phyloP scores from a whole-genome alignment of 2,888 invertebrate genomes.

The Mythimna ferrago region DNA sequence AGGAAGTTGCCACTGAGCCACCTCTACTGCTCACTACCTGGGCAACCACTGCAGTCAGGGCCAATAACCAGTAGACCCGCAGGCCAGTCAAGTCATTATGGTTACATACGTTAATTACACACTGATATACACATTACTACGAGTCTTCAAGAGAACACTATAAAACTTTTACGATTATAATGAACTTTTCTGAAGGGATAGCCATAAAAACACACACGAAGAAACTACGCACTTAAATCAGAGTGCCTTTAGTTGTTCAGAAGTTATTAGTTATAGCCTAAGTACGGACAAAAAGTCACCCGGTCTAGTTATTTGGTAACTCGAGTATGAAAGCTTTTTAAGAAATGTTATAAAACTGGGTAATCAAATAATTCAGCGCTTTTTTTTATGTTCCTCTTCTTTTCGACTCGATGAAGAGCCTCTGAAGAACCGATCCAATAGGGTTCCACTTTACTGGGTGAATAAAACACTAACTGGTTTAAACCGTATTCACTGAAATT shows the following conservation, averaged over 20 bases:
- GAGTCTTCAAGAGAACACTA: not conserved
- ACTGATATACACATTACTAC: conserved; percentile 5
- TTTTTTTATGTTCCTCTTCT: too few relatives aligned
- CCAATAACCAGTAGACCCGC: too few relatives aligned
- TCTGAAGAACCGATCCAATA: too few relatives aligned
- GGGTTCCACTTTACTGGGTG: too few relatives aligned
- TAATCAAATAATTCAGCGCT: too few relatives aligned
- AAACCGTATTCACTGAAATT: too few relatives aligned
- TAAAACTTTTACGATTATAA: conserved; percentile 5
- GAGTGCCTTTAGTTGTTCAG: conserved; percentile 32
- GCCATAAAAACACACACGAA: not conserved
- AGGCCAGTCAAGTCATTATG: too few relatives aligned
- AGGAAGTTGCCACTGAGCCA: too few relatives aligned
- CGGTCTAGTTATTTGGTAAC: conserved; percentile 2
- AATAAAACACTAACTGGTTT: too few relatives aligned
- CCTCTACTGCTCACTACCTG: too few relatives aligned
- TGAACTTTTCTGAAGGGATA: conserved; percentile 7
- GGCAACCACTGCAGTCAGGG: too few relatives aligned
- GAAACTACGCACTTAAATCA: conserved; percentile 26
- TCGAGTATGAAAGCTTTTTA: conserved; percentile 9
- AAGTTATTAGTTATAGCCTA: conserved; percentile 10
- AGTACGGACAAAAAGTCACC: conserved; percentile 2
- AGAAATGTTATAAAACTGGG: not conserved
- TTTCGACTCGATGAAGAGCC: too few relatives aligned
- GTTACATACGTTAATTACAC: not conserved